phyloP scores from a whole-genome alignment of 2,888 invertebrate species.

The Tetranychus piercei region DNA sequence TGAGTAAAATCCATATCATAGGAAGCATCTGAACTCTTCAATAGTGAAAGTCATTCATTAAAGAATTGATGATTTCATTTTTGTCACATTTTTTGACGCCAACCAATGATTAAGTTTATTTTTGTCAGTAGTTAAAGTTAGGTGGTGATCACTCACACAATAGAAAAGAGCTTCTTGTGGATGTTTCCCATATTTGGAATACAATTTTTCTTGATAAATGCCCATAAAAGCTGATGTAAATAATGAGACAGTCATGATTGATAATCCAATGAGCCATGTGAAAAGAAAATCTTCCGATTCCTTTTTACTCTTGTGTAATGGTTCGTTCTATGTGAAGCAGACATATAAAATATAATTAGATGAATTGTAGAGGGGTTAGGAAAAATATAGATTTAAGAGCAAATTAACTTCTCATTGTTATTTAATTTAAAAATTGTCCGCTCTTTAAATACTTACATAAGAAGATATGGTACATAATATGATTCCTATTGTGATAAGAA shows the following conservation, averaged over 20 bases:
- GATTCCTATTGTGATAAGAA: constrained; percentile 83
- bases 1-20: no score
- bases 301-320: background rate
- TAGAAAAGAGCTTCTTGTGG: constrained; percentile 57
- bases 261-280: constrained; percentile 41
- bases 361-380: background rate
- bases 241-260: constrained; percentile 63
- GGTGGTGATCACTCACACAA: constrained; percentile 40
- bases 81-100: no score
- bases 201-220: constrained; percentile 73
- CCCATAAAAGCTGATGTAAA: constrained; percentile 89
- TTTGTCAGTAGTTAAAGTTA: no score
- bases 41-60: no score
- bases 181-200: constrained; percentile 36
- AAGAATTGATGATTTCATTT: no score
- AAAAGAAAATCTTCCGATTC: constrained; percentile 18
- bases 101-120: no score
- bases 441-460: constrained; percentile 4
- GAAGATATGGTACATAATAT: constrained; percentile 63
- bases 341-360: background rate
- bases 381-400: background rate
- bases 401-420: background rate
- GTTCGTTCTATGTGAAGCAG: background rate
- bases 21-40: no score
- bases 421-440: background rate